Evolutionary conservation across 2,888 invertebrate genomes (phyloP), one percentile per base, ranked within the genome.

Genomic region (Mesorhabditis belari): DNA sequence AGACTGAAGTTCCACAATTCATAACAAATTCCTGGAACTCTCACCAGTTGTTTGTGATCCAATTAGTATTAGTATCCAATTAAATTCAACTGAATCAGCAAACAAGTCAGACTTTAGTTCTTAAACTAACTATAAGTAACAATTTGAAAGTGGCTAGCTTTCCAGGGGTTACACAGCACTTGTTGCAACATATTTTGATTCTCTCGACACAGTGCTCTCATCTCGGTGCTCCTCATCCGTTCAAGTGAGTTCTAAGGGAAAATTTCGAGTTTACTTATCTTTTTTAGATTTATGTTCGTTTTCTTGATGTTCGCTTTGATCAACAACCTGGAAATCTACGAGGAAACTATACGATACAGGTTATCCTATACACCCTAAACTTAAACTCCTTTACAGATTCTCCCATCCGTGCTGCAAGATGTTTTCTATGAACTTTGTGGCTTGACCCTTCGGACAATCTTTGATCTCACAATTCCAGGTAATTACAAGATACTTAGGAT

Each of bases 401-500:
- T 88, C 56, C 94, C 94, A 2, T 89, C 90, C 2, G 88, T 93
- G 25, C 87, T 88, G 71, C 92, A 93, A 83, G 90, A 91, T 1
- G 90, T 92, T 78, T 84, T 95, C 1, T 95, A 94, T 81, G 93
- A 94, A 71, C 87, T 94, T 0, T 95, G 94, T 79, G 94, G 94
- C 17, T 91, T 92, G 1, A 94, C 93, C 0, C 82, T 95, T 64
- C 90, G 90, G 77, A 86, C 94, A 1, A 92, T 94, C 77, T 94
- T 94, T 79, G 94, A 94, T 82, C 83, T 95, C 51, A 90, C 91
- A 49, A 92, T 93, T 9, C 92, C 93, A 0, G 90, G 91, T 69
- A 91, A 35, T 9, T 2, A 1, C n/a, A 17, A 17, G 44, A 17
- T 35, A 19, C 2, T 19, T 19, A 51, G 92, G 3, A 92, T 35